These are phyloP conservation scores for Eira barbara DNA, from an alignment of 2,113 vertebrate genomes.

Conservation along the genomic window DNA sequence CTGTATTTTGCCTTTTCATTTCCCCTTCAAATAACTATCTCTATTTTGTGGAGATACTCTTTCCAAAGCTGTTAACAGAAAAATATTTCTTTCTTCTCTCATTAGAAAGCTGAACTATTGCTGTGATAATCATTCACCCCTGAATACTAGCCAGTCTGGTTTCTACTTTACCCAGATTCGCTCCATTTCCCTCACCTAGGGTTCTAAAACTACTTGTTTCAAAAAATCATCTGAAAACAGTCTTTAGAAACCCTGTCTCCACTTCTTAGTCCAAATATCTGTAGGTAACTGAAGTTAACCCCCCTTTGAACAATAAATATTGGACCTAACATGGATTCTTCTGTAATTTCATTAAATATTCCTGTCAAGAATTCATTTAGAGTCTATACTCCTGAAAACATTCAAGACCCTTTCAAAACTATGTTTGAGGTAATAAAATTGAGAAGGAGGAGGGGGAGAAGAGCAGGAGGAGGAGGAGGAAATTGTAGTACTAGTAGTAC, in stretches of 20 bases:
- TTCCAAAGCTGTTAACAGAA: background rate
- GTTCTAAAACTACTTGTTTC: background rate
- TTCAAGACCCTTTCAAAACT: background rate
- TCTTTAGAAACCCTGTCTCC: background rate
- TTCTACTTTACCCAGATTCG: slow-evolving; percentile 29
- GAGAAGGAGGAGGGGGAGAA: background rate
- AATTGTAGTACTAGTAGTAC: background rate
- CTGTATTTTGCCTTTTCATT: background rate
- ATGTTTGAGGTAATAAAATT: background rate
- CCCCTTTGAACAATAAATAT: background rate
- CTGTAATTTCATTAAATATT: background rate
- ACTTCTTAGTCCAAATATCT: background rate
- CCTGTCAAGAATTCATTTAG: background rate
- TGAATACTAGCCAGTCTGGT: background rate
- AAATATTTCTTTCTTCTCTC: background rate
- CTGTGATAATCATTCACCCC: background rate
- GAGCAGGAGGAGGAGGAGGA: background rate
- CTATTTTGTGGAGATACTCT: background rate
- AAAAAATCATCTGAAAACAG: background rate
- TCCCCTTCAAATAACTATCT: background rate
- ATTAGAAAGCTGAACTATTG: background rate
- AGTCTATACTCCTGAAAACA: background rate
- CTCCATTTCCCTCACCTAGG: background rate
- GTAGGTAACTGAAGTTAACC: background rate
- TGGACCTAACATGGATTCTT: background rate